Conservation (phyloP, 1,140 invertebrate species). For the Drosophila malerkotliana region DNA sequence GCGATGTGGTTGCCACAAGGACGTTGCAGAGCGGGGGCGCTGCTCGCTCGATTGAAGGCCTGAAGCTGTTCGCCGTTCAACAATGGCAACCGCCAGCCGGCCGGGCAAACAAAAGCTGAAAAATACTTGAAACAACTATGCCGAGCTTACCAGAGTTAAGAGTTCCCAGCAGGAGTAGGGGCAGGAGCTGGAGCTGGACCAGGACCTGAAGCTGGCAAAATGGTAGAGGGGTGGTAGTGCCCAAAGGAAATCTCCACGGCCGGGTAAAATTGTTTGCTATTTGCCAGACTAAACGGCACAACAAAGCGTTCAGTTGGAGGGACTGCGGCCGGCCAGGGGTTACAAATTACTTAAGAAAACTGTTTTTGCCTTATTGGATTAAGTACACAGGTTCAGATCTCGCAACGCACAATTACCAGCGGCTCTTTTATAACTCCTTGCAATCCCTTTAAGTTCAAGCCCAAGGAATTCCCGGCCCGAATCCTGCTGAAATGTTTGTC, state of each 20-base stretch:
- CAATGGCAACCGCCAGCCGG: slow-evolving; percentile 52
- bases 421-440: slow-evolving; percentile 75
- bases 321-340: slow-evolving; percentile 24
- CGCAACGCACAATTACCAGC: slow-evolving; percentile 76
- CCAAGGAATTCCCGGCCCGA: slow-evolving; percentile 8
- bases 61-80: slow-evolving; percentile 24
- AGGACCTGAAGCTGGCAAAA: slow-evolving; percentile 9
- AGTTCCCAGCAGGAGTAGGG: slow-evolving; percentile 6
- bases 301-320: slow-evolving; percentile 45
- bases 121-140: slow-evolving; percentile 79
- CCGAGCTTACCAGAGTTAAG: slow-evolving; percentile 36
- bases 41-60: slow-evolving; percentile 4
- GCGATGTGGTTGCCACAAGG: slow-evolving; percentile 38
- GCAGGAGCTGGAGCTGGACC: slow-evolving; percentile 6
- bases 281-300: slow-evolving; percentile 76
- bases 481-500: slow-evolving; percentile 42
- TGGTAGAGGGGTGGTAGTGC: neutral
- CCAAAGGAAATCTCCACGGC: slow-evolving; percentile 17
- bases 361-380: slow-evolving; percentile 81
- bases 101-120: slow-evolving; percentile 72
- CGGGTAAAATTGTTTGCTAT: slow-evolving; percentile 71
- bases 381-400: slow-evolving; percentile 62
- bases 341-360: slow-evolving; percentile 81
- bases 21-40: neutral
- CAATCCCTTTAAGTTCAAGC: slow-evolving; percentile 26